Percentiles rank a stretch among this genome's conserved stretches.
phyloP scores from a whole-genome alignment of 2,888 invertebrate species.

The Heliconius ismenius region DNA sequence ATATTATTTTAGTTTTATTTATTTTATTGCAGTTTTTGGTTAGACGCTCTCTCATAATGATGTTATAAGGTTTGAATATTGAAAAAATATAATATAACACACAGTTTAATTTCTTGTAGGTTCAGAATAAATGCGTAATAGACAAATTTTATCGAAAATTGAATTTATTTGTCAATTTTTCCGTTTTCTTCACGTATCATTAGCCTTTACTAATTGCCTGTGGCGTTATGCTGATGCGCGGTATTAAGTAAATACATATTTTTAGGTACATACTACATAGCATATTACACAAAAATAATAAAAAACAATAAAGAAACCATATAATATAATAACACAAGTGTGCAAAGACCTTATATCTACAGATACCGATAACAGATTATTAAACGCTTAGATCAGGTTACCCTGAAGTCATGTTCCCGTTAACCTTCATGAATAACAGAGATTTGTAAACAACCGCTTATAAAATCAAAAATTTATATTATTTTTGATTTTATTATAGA shows the following conservation, averaged over 20 bases:
- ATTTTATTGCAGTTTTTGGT: not conserved
- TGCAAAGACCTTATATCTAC: slow-evolving; percentile 1
- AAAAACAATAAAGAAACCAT: no score
- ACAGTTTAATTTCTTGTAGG: no score
- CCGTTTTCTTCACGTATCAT: not conserved
- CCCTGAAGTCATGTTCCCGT: slow-evolving; percentile 37
- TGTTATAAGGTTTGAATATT: no score
- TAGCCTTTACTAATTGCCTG: not conserved
- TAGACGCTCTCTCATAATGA: no score
- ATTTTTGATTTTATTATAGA: slow-evolving; percentile 9
- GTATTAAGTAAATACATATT: no score
- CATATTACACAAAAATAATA: not conserved
- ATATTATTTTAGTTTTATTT: slow-evolving; percentile 1
- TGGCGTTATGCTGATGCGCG: no score
- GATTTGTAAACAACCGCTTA: slow-evolving; percentile 22
- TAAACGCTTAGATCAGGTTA: slow-evolving; percentile 29
- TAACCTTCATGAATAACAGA: slow-evolving; percentile 38
- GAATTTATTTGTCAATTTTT: not conserved
- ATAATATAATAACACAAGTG: slow-evolving; percentile 10
- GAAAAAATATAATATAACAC: no score
- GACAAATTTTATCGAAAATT: not conserved
- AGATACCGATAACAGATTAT: slow-evolving; percentile 20
- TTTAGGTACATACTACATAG: not conserved
- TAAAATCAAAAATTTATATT: not conserved
- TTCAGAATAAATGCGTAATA: not conserved